phyloP scores from a whole-genome alignment of 2,797 vertebrate species.

The Percopsis omiscomaycus region DNA sequence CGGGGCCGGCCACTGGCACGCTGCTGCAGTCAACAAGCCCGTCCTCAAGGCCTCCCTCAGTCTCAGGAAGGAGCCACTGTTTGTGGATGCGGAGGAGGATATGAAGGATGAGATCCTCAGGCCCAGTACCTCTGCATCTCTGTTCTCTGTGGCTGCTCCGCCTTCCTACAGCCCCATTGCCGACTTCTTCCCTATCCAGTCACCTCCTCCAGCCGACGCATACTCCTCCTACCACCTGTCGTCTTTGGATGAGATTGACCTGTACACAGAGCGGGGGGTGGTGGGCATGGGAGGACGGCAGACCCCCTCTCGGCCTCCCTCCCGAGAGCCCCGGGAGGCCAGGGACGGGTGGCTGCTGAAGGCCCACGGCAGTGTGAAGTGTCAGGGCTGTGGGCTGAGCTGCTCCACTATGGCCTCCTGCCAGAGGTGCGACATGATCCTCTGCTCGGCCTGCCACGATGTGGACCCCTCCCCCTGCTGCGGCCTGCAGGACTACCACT shows the following conservation, averaged over 20 bases:
- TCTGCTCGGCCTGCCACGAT: slow-evolving; percentile 83
- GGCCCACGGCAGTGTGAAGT: slow-evolving; percentile 77
- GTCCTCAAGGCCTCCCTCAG: slow-evolving; percentile 89
- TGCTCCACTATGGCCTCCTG: slow-evolving; percentile 83
- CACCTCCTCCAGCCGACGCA: slow-evolving; percentile 77
- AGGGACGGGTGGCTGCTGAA: slow-evolving; percentile 79
- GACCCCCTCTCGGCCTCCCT: slow-evolving; percentile 75
- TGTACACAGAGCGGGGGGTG: slow-evolving; percentile 87
- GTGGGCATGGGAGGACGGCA: slow-evolving; percentile 70
- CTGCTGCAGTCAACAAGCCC: slow-evolving; percentile 81
- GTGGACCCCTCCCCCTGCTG: slow-evolving; percentile 81
- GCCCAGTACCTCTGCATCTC: slow-evolving; percentile 83
- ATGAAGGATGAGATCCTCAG: slow-evolving; percentile 92
- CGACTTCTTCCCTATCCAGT: slow-evolving; percentile 84
- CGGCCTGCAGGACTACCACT: slow-evolving; percentile 78
- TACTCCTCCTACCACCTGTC: slow-evolving; percentile 82
- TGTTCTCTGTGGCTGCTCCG: slow-evolving; percentile 84
- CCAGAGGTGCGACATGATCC: slow-evolving; percentile 83
- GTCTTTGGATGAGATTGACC: slow-evolving; percentile 89
- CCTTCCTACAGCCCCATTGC: slow-evolving; percentile 85
- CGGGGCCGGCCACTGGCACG: slow-evolving; percentile 91
- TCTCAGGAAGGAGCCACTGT: slow-evolving; percentile 88
- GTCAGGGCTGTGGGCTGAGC: slow-evolving; percentile 88
- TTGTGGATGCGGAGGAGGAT: slow-evolving; percentile 87
- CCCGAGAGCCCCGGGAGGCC: slow-evolving; percentile 74